Conservation (phyloP, 1,140 invertebrate genomes). For the Cephus cinctus region DNA sequence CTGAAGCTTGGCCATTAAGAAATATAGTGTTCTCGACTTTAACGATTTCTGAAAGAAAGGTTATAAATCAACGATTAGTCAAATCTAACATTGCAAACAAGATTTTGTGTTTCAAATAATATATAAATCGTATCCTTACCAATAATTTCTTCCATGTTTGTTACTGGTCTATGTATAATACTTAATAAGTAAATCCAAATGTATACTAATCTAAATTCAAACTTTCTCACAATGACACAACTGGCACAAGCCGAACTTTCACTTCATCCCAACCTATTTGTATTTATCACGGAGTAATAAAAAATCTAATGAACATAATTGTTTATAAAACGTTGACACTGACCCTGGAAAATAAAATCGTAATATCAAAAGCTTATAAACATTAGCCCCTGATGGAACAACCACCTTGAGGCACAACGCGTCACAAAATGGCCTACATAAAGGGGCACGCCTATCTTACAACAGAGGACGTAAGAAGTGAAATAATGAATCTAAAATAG, state of each 20-base stretch:
- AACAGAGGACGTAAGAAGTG: no score
- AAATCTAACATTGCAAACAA: not conserved
- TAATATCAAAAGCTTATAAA: not conserved
- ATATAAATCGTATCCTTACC: not conserved
- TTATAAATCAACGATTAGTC: conserved; percentile 2
- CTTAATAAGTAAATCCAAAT: not conserved
- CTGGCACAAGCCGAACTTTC: not conserved
- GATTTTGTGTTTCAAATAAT: not conserved
- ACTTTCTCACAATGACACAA: no score
- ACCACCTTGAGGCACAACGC: conserved; percentile 26
- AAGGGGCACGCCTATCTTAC: conserved; percentile 40
- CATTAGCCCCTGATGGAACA: conserved; percentile 30
- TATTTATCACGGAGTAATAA: not conserved
- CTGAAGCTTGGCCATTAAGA: conserved; percentile 11
- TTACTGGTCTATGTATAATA: no score
- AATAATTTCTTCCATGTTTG: not conserved
- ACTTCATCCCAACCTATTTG: not conserved
- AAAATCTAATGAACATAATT: not conserved
- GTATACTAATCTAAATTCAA: not conserved
- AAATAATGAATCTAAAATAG: no score
- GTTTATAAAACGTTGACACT: not conserved
- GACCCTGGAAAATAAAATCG: no score
- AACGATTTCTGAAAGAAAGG: conserved; percentile 30
- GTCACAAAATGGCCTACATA: conserved; percentile 39
- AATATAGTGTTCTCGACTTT: conserved; percentile 26